Percentiles rank a stretch among this genome's conserved stretches.
Evolutionary conservation across 1,140 invertebrate species (phyloP).

Genomic region (Holcopasites calliopsidis): DNA sequence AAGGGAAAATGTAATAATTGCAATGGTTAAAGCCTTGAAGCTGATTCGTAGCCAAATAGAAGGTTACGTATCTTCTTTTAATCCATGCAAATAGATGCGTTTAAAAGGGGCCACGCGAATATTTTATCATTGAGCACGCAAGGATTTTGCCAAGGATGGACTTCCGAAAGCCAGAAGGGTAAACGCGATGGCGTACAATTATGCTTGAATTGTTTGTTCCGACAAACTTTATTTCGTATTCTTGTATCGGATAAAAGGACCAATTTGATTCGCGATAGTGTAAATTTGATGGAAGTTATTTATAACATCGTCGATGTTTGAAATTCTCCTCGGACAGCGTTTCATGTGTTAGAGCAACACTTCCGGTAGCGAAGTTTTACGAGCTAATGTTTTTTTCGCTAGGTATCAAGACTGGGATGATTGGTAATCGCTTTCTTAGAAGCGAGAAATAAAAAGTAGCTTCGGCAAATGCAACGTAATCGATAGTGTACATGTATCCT

Average conservation of each 20-base stretch:
- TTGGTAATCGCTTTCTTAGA: neutral
- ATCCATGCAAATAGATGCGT: neutral
- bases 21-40: no score
- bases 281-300: neutral
- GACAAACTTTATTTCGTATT: neutral
- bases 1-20: no score
- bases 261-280: no score
- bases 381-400: neutral
- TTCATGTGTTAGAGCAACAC: no score
- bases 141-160: neutral
- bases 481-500: neutral
- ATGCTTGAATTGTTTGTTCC: neutral
- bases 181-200: neutral
- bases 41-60: no score
- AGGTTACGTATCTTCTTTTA: neutral
- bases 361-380: neutral
- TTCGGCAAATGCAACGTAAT: neutral
- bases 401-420: neutral
- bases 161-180: neutral
- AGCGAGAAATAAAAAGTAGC: neutral
- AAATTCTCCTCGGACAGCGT: no score
- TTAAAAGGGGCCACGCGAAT: neutral
- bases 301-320: neutral
- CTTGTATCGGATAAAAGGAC: neutral
- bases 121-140: conserved; percentile 6